Evolutionary conservation across 2,113 vertebrate genomes (phyloP), one percentile per base, ranked within the genome.

Genomic region (Paradoxurus hermaphroditus): DNA sequence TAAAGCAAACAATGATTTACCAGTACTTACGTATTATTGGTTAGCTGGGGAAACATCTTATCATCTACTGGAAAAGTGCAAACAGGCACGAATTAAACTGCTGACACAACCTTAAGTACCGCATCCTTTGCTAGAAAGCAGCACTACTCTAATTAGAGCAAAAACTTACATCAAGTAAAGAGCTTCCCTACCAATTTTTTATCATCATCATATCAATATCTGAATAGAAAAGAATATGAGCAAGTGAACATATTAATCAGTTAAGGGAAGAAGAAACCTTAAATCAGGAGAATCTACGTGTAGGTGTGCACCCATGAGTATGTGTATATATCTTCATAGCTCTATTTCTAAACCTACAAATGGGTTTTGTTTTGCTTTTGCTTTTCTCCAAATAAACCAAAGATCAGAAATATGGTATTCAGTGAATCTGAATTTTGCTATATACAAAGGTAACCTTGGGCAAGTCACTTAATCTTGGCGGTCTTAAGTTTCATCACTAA

Each of bases 181-280:
- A 97, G 96, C 82, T 94, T 98, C 90, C 90, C 65, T 90, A 65
- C 83, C 98, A 98, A 95, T 95, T 92, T 97, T 97, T 97, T 97
- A 96, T 41, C 97, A 96, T 77, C 90, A 96, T 27, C 53, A 97
- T 63, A 97, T 91, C 93, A 97, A 93, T 81, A 98, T 81, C 75
- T 96, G 51, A 95, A 94, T 59, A 92, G 63, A 92, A 39, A 72
- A 94, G 65, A 41, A 39, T 84, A 90, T 72, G 88, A 70, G 56
- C 34, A 96, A 91, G 81, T 88, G 14, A 96, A 41, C 6, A 87
- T 79, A 86, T 91, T 92, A 88, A 0, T 3, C 51, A 97, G 92
- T 31, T 63, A 73, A 56, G 46, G 53, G 36, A 78, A 49, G n/a
- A 88, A 59, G 59, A 67, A 67, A 19, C 41, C 44, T 78, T 95